A percentile compares a stretch with the other conserved stretches of the same genome.
phyloP scores from a whole-genome alignment of 2,888 invertebrate genomes.

The Strigamia maritima region DNA sequence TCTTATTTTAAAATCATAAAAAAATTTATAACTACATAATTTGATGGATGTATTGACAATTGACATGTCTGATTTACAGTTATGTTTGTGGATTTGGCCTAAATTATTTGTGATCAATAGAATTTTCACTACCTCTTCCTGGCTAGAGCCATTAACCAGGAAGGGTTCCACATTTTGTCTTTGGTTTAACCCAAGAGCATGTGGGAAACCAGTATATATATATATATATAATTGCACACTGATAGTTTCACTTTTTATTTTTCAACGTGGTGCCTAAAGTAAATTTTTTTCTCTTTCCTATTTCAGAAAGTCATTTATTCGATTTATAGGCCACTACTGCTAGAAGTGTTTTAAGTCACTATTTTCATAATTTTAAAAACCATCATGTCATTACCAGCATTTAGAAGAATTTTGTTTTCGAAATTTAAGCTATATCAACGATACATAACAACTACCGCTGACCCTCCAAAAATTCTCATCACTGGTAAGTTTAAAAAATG shows the following conservation, averaged over 20 bases:
- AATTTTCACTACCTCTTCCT: not conserved
- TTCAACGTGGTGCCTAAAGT: not conserved
- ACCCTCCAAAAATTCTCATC: constrained; percentile 39
- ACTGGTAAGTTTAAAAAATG: constrained; percentile 38
- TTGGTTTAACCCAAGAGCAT: too few species aligned
- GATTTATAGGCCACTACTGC: not conserved
- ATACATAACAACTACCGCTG: not conserved
- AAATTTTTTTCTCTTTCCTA: not conserved
- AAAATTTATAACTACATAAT: too few species aligned
- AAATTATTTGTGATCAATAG: not conserved
- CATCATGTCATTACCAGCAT: not conserved
- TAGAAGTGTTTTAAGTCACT: not conserved
- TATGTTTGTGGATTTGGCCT: not conserved
- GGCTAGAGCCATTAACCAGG: not conserved
- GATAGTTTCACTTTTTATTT: not conserved
- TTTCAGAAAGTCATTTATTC: not conserved
- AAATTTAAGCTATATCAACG: not conserved
- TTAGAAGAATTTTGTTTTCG: not conserved
- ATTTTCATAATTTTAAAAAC: not conserved
- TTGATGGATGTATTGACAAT: too few species aligned
- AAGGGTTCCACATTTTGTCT: too few species aligned
- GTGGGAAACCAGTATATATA: too few species aligned
- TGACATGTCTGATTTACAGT: not conserved
- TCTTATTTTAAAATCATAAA: too few species aligned
- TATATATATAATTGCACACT: too few species aligned